A percentile compares a stretch with the other conserved stretches of the same genome.
Evolutionary conservation across 2,888 invertebrate genomes (phyloP).

Genomic region (Callyntrura guangdongensis): DNA sequence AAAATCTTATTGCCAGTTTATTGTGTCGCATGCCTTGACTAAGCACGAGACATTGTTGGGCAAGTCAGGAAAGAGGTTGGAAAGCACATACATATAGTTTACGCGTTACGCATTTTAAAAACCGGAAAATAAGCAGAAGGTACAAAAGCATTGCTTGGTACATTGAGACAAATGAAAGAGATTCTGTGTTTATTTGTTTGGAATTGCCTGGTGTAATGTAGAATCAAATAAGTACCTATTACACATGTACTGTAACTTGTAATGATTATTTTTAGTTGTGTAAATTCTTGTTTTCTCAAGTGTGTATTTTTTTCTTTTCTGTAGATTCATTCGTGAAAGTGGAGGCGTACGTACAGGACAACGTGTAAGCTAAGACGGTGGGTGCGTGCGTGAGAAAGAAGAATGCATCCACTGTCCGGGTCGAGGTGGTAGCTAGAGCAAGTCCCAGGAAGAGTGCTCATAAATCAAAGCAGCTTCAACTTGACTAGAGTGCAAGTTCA

Average conservation of each 20-base stretch:
- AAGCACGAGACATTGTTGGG: constrained; percentile 37
- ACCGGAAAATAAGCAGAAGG: not conserved
- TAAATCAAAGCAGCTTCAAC: constrained; percentile 68
- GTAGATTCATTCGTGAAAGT: constrained; percentile 51
- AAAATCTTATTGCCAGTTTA: constrained; percentile 25
- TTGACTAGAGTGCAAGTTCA: constrained; percentile 63
- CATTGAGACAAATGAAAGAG: not conserved
- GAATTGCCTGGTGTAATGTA: no score
- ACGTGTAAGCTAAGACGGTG: not conserved
- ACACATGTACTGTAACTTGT: constrained; percentile 38
- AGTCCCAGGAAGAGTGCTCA: constrained; percentile 51
- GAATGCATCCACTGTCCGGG: constrained; percentile 53
- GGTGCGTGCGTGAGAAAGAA: constrained; percentile 46
- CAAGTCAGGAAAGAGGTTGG: constrained; percentile 26
- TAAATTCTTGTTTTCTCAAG: constrained; percentile 29
- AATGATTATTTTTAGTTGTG: constrained; percentile 55
- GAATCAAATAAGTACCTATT: constrained; percentile 22
- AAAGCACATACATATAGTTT: not conserved
- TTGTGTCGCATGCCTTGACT: constrained; percentile 12
- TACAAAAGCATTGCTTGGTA: not conserved
- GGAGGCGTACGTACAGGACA: constrained; percentile 2
- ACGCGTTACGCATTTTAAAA: not conserved
- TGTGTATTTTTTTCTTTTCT: constrained; percentile 24
- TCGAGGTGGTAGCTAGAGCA: constrained; percentile 19
- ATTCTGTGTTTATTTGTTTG: no score